Percentiles rank a stretch among this genome's conserved stretches.
phyloP scores from a whole-genome alignment of 2,888 invertebrate genomes.

The Craniophora ligustri region DNA sequence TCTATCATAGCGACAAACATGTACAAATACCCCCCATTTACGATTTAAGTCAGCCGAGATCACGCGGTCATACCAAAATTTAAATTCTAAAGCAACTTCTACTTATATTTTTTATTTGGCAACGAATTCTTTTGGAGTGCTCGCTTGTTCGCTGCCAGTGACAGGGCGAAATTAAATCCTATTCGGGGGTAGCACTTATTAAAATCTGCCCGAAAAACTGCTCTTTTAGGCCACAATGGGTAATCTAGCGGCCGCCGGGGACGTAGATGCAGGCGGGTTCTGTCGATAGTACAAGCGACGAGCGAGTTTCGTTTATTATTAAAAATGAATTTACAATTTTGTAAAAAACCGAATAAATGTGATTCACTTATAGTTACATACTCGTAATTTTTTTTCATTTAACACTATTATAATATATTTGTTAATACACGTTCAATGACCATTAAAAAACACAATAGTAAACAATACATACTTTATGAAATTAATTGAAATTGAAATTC shows the following conservation, averaged over 20 bases:
- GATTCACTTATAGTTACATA: too few species aligned
- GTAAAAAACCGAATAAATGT: too few species aligned
- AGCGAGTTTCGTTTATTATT: constrained; percentile 13
- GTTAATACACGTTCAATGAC: too few species aligned
- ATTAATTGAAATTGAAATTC: too few species aligned
- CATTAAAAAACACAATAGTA: too few species aligned
- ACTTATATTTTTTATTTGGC: constrained; percentile 56
- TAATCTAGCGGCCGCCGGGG: constrained; percentile 62
- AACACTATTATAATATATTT: too few species aligned
- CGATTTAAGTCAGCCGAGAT: too few species aligned
- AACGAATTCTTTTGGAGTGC: constrained; percentile 52
- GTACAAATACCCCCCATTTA: constrained; percentile 17
- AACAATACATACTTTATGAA: too few species aligned
- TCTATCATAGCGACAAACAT: constrained; percentile 4
- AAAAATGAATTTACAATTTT: too few species aligned
- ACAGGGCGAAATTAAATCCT: constrained; percentile 80
- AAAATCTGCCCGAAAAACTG: constrained; percentile 80
- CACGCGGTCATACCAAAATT: constrained; percentile 37
- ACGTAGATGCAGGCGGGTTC: constrained; percentile 9
- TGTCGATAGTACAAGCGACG: neutral
- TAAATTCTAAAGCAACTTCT: constrained; percentile 51
- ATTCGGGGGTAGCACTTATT: constrained; percentile 75
- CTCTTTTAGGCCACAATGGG: constrained; percentile 76
- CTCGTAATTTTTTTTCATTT: too few species aligned
- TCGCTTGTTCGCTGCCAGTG: constrained; percentile 65